Base-by-base conservation (phyloP, 2,888 invertebrate species). In the Stenolophus ochropezus region DNA sequence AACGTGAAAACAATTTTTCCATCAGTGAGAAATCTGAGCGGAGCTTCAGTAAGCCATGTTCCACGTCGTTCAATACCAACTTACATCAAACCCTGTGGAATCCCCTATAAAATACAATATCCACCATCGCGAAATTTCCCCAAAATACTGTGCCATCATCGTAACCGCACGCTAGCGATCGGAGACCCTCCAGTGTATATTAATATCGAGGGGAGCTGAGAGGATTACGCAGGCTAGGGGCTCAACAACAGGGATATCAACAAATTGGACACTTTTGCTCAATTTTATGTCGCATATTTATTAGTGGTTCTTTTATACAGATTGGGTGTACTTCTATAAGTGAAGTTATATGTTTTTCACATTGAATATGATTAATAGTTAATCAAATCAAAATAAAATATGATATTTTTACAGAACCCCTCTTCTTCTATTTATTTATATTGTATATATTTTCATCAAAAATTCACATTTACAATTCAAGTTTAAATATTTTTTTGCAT, bases 41-140 rank as follows among this genome's bases (percentile, higher is more conserved):
- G 18, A 69, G 16, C 65, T 69, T 61, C 61, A 33, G 65, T 69
- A 69, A 27, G 18, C 65, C 27, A 69, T 69, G 65, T 69, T 33
- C 65, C 65, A 69, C 65, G 33, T 73, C 73, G 73, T 73, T 73
- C 73, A 49, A 49, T 73, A 73, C 47, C 73, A 73, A 73, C 47
- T 73, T 49, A 73, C 73, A 49, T 73, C 73, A 47, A 73, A 49
- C 73, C 47, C 73, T 23, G 23, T 49, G 2, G 49, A 73, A 49
- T 73, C 73, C 73, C 49, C 73, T 73, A 73, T 73, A 73, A 73
- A 73, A 49, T 21, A 73, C 47, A 73, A 73, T 73, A 73, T 73
- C 73, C 73, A 73, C 47, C 73, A 73, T 49, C 47, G 47, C 14
- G 47, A 73, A 73, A 73, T 73, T 49, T 73, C 73, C 49, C 73